These are phyloP conservation scores for Drosophila varians DNA, from an alignment of 1,140 invertebrate genomes.

Conservation along the genomic window DNA sequence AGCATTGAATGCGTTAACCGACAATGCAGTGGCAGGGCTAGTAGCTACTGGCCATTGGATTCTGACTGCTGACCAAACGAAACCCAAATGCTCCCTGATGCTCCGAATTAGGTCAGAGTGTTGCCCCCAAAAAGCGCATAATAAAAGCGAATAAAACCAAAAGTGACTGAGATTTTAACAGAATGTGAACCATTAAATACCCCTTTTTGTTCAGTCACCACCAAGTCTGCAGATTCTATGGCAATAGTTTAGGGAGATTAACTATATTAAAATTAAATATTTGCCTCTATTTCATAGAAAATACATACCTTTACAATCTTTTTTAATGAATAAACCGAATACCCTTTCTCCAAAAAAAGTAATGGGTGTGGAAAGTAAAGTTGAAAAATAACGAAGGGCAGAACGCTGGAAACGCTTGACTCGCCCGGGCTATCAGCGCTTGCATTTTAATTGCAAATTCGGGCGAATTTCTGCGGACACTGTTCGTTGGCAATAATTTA, in stretches of 20 bases:
- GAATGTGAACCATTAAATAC: background rate
- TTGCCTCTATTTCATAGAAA: no score
- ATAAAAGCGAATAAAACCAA: conserved; percentile 10
- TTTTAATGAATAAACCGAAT: background rate
- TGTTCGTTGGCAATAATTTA: conserved; percentile 66
- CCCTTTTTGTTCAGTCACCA: background rate
- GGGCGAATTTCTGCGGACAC: conserved; percentile 7
- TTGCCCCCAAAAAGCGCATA: conserved; percentile 40
- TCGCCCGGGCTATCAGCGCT: conserved; percentile 39
- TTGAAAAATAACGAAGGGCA: conserved; percentile 6
- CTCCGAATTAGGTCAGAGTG: conserved; percentile 64
- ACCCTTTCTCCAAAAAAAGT: background rate
- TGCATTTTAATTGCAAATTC: conserved; percentile 80
- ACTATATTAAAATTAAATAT: background rate
- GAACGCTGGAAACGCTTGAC: conserved; percentile 13
- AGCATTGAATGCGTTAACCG: conserved; percentile 53
- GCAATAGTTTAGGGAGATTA: background rate
- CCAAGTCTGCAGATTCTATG: background rate
- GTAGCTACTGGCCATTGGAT: background rate
- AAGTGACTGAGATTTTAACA: background rate
- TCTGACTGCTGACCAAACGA: conserved; percentile 33
- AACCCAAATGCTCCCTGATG: conserved; percentile 39
- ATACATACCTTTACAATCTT: background rate
- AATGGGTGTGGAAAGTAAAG: conserved; percentile 9
- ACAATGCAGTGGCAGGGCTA: conserved; percentile 28